Evolutionary conservation across 2,113 vertebrate species (phyloP).

Genomic region (Callorhinus ursinus): DNA sequence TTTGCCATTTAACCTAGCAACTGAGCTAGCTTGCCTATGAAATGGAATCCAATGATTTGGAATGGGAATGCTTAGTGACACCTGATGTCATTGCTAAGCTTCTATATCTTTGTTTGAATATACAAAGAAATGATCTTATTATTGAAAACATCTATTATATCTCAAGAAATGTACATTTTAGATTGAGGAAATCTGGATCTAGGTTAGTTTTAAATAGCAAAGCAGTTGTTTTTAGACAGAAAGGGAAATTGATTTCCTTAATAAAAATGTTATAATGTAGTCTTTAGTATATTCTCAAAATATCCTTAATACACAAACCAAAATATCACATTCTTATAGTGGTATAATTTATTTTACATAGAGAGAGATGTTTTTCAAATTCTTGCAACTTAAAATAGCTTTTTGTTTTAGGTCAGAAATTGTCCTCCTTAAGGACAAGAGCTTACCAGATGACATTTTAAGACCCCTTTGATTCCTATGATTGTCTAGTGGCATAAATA

Average conservation of each 20-base stretch:
- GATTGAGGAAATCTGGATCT: constrained; percentile 21
- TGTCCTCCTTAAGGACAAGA: neutral
- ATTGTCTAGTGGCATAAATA: neutral
- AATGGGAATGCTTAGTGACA: neutral
- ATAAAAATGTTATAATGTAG: neutral
- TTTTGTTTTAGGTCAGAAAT: constrained; percentile 59
- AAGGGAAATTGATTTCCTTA: constrained; percentile 23
- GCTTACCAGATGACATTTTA: neutral
- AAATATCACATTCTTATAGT: neutral
- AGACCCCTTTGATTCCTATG: neutral
- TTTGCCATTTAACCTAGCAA: neutral
- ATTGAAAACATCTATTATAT: constrained; percentile 55
- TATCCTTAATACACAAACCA: neutral
- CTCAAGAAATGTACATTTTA: constrained; percentile 58
- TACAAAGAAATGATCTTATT: constrained; percentile 45
- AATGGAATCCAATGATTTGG: neutral
- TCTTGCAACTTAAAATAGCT: constrained; percentile 72
- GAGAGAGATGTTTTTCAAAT: constrained; percentile 44
- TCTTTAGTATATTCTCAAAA: constrained; percentile 13
- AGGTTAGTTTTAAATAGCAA: constrained; percentile 25
- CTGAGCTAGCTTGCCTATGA: constrained; percentile 24
- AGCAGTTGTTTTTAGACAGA: neutral
- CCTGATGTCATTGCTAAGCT: neutral
- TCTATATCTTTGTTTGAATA: constrained; percentile 52
- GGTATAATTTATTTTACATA: constrained; percentile 9